Evolutionary conservation across 1,140 invertebrate genomes (phyloP), one percentile per base, ranked within the genome.

Genomic region (Pachypsylla venusta): DNA sequence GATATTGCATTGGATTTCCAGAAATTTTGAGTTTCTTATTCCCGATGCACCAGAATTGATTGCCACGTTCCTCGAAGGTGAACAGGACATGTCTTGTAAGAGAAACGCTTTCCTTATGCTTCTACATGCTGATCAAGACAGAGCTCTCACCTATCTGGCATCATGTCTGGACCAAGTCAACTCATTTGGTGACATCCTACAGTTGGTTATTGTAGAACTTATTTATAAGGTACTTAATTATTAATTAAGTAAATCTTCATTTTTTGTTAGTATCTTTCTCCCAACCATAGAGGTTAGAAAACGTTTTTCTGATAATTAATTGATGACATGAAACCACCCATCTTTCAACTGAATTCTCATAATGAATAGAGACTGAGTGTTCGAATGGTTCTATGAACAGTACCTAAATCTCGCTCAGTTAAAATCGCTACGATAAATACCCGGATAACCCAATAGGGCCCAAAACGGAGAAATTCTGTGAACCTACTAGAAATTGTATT

Each of bases 71-170:
- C 75, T 99, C 57, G 93, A 98, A 66, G 82, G 82, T 0, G 97
- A 99, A 70, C 93, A 98, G 70, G 96, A 99, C 70, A 97, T 97
- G 87, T 97, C 93, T 0, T 99, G 96, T 71, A 94, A 97, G 73
- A 79, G 97, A 57, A 99, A 99, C 75, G 96, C 97, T 1, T 99
- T 99, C 72, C 83, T 99, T 61, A 99, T 99, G 95, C 75, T 99
- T 1, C 78, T 99, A 4, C 95, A 99, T 73, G 93, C 93, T 1
- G 93, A 99, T 72, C 87, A 95, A 73, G 92, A 92, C 64, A 73
- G 87, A 55, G 96, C 96, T 10, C 74, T 99, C 2, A 79, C 85
- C 61, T 99, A 98, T 73, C 76, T 99, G 26, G 86, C 89, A 35
- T 87, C 88, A 5, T 94, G 95, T 70, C 82, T 99, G 53, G 94